Conservation (phyloP, 2,113 vertebrate genomes). For the Oreochromis aureus region DNA sequence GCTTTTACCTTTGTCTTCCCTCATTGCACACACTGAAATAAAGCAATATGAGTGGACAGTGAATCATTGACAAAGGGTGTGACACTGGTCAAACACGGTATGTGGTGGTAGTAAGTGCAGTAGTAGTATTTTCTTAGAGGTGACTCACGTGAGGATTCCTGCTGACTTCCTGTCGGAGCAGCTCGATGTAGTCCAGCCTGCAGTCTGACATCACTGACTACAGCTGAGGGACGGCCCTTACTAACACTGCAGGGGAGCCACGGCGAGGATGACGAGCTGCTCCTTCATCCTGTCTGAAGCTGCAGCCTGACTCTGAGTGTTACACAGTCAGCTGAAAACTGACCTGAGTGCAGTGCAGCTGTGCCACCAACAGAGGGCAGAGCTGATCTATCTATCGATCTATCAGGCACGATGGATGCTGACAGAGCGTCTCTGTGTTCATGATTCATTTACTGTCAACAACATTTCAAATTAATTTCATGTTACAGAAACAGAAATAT, state of each 20-base stretch:
- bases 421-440: neutral
- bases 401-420: neutral
- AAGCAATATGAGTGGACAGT: neutral
- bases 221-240: neutral
- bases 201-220: neutral
- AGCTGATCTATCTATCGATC: neutral
- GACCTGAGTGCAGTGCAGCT: neutral
- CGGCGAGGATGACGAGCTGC: neutral
- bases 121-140: neutral
- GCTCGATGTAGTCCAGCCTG: conserved; percentile 63
- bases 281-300: neutral
- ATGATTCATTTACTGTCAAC: neutral
- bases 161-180: conserved; percentile 60
- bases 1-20: accelerated
- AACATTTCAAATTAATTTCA: neutral
- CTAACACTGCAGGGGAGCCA: neutral
- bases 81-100: neutral
- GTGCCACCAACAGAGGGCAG: neutral
- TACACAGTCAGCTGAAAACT: neutral
- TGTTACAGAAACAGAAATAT: neutral
- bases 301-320: conserved; percentile 3
- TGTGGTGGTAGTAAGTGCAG: neutral
- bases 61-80: too few relatives aligned
- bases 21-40: neutral
- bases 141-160: conserved; percentile 57